Evolutionary conservation across 1,140 invertebrate genomes (phyloP).

Genomic region (Marisa cornuarietis): DNA sequence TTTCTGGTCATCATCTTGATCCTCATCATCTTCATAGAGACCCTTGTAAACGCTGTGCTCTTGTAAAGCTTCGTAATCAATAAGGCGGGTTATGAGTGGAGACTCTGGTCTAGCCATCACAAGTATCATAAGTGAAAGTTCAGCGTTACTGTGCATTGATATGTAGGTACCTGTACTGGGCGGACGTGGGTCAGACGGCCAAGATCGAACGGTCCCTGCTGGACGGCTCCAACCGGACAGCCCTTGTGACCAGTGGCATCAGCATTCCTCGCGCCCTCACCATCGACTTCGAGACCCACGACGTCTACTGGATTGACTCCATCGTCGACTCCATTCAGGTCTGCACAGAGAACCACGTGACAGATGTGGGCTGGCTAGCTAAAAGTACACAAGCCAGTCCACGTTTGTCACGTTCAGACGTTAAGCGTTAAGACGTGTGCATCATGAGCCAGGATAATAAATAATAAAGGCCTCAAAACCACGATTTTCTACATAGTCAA

Average conservation of each 20-base stretch:
- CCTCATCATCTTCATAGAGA: too few species aligned
- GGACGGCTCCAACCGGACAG: constrained; percentile 88
- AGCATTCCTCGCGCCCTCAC: constrained; percentile 91
- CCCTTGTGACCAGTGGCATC: constrained; percentile 89
- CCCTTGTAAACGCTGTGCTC: background rate
- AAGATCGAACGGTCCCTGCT: constrained; percentile 90
- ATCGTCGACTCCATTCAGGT: constrained; percentile 89
- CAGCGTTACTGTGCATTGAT: background rate
- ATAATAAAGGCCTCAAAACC: too few species aligned
- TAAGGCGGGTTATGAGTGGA: background rate
- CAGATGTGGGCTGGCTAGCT: too few species aligned
- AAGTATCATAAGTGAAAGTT: too few species aligned
- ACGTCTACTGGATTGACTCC: constrained; percentile 98
- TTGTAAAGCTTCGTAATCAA: background rate
- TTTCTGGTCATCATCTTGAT: too few species aligned
- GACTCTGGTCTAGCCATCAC: too few species aligned
- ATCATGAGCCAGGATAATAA: too few species aligned
- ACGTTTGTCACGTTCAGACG: too few species aligned
- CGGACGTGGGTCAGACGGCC: constrained; percentile 97
- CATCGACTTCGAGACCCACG: constrained; percentile 92
- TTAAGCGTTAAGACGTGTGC: too few species aligned
- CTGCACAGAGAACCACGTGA: too few species aligned
- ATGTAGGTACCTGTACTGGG: constrained; percentile 87
- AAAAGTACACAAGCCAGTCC: too few species aligned
- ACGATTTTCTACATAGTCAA: too few species aligned